A percentile compares a stretch with the other conserved stretches of the same genome.
Evolutionary conservation across 2,797 vertebrate genomes (phyloP).

Genomic region (Sebastes melanostomus): DNA sequence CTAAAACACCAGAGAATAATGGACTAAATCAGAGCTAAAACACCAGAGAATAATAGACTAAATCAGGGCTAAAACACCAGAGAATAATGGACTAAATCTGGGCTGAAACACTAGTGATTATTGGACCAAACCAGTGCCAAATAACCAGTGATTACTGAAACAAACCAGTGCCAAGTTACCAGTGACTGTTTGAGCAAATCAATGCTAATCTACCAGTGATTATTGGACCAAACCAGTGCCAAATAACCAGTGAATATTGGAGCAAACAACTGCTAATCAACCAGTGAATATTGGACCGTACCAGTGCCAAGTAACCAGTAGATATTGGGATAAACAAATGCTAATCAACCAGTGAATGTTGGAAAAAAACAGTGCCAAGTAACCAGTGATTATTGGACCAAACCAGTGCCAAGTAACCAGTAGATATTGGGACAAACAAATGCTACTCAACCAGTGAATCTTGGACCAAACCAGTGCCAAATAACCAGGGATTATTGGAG

Average conservation of each 20-base stretch:
- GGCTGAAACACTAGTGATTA: background rate
- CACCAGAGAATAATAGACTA: background rate
- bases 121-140: too few species aligned
- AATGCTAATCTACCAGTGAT: background rate
- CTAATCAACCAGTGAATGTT: background rate
- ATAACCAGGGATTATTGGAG: background rate
- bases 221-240: background rate
- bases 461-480: background rate
- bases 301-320: background rate
- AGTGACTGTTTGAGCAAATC: background rate
- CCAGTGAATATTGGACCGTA: background rate
- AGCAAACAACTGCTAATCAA: background rate
- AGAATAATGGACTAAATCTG: background rate
- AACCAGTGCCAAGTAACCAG: background rate
- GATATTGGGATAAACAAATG: background rate
- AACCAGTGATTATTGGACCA: background rate
- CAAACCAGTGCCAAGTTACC: background rate
- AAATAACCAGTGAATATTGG: background rate
- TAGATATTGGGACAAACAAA: too few species aligned
- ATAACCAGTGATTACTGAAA: too few species aligned
- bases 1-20: background rate
- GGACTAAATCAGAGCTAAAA: background rate
- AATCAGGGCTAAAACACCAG: background rate
- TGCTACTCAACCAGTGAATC: fast-evolving
- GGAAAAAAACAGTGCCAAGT: too few species aligned